These are phyloP conservation scores for Sylvia borin DNA, from an alignment of 2,797 vertebrate genomes.

Conservation along the genomic window DNA sequence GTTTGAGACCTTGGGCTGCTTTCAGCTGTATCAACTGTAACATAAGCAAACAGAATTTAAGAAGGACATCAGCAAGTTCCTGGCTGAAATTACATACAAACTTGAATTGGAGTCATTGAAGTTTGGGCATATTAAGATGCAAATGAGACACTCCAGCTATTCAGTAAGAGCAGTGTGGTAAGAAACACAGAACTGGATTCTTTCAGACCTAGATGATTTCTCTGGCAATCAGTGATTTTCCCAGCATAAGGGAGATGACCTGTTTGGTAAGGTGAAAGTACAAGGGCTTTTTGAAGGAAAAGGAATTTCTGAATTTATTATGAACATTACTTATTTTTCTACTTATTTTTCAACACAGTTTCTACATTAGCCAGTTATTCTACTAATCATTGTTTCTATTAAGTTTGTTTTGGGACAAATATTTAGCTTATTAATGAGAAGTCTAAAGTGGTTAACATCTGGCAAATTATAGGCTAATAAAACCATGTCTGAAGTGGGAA, in stretches of 20 bases:
- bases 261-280: accelerated
- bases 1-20: not conserved
- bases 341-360: not conserved
- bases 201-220: not conserved
- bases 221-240: not conserved
- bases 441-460: not conserved
- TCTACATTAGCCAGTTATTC: not conserved
- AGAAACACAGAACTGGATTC: not conserved
- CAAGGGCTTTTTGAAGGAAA: not conserved
- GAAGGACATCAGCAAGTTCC: not conserved
- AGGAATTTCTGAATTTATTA: not conserved
- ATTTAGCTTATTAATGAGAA: not conserved
- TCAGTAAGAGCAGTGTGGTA: not conserved
- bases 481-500: not conserved
- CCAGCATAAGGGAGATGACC: not conserved
- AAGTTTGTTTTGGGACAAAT: not conserved
- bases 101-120: not conserved
- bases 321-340: not conserved
- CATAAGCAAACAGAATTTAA: conserved; percentile 2
- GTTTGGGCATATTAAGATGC: not conserved
- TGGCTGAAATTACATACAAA: conserved; percentile 10
- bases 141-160: not conserved
- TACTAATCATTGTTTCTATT: not conserved
- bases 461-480: not conserved
- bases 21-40: not conserved